These are phyloP conservation scores for Nomada goodeniana DNA, from an alignment of 2,888 invertebrate genomes.

Conservation along the genomic window DNA sequence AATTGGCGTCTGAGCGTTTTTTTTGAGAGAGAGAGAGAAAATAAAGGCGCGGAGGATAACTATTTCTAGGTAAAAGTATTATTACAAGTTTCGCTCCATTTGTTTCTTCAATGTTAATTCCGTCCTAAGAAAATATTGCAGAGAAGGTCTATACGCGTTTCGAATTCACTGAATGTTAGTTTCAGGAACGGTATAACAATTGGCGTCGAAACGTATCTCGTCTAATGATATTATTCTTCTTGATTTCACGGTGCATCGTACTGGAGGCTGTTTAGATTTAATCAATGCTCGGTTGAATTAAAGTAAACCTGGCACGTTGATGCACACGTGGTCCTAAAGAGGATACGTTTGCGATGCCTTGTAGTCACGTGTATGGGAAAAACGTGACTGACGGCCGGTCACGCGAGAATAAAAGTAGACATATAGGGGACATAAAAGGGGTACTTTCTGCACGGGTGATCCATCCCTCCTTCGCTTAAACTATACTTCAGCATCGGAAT, in stretches of 20 bases:
- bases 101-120: neutral
- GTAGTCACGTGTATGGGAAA: conserved; percentile 22
- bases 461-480: neutral
- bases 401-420: neutral
- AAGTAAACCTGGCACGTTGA: conserved; percentile 10
- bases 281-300: conserved; percentile 14
- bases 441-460: conserved; percentile 13
- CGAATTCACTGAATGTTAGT: neutral
- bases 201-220: neutral
- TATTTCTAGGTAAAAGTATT: neutral
- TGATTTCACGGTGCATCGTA: neutral
- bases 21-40: conserved; percentile 3
- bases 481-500: neutral
- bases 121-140: too few relatives aligned
- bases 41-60: neutral
- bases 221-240: conserved; percentile 1
- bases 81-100: too few relatives aligned
- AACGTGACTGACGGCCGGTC: conserved; percentile 19
- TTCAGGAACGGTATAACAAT: neutral
- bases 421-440: conserved; percentile 11
- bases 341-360: conserved; percentile 14
- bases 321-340: neutral
- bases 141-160: neutral
- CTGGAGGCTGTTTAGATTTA: conserved; percentile 9
- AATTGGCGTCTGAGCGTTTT: neutral